Evolutionary conservation across 2,113 vertebrate species (phyloP).

Genomic region (Aramus guarauna): DNA sequence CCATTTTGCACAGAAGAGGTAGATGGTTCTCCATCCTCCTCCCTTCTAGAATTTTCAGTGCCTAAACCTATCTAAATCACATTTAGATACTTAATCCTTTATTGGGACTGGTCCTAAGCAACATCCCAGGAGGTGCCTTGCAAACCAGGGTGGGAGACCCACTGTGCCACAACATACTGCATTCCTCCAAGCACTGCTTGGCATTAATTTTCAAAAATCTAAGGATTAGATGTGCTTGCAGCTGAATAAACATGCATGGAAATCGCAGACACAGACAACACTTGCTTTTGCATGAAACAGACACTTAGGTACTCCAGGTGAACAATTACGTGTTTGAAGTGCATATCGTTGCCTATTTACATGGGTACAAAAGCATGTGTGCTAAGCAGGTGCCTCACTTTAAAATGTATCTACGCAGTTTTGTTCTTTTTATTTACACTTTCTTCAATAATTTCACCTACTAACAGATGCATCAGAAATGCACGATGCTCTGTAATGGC

Average conservation of each 20-base stretch:
- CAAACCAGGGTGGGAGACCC: neutral
- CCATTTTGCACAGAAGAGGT: neutral
- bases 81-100: neutral
- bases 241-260: neutral
- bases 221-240: neutral
- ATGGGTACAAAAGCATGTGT: rapidly evolving
- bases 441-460: neutral
- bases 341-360: neutral
- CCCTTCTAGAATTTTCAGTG: neutral
- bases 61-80: neutral
- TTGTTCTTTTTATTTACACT: neutral
- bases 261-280: neutral
- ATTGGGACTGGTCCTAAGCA: neutral
- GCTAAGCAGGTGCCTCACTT: neutral
- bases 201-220: neutral
- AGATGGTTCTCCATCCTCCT: neutral
- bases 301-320: neutral
- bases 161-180: neutral
- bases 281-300: neutral
- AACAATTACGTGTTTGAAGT: neutral
- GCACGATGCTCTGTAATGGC: neutral
- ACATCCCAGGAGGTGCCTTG: neutral
- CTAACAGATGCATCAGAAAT: neutral
- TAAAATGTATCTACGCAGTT: neutral
- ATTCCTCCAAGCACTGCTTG: neutral